Percentiles rank a stretch among this genome's conserved stretches.
Evolutionary conservation across 2,888 invertebrate species (phyloP).

Genomic region (Andrena hattorfiana): DNA sequence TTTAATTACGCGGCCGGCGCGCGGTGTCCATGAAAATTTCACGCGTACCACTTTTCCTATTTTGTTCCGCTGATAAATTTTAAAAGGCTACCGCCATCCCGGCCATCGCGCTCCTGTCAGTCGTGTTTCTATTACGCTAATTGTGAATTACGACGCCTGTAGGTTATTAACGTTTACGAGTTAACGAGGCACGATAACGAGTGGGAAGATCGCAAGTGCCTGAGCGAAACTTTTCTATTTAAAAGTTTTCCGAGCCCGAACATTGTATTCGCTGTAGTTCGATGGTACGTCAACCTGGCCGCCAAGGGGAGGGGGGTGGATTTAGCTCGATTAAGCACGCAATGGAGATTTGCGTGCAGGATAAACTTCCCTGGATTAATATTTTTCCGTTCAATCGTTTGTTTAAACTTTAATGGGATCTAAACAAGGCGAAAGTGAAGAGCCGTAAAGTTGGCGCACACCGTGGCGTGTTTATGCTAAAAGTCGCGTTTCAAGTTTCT

Average conservation of each 20-base stretch:
- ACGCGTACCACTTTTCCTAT: constrained; percentile 1
- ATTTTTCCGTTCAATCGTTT: constrained; percentile 44
- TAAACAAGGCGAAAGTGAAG: constrained; percentile 29
- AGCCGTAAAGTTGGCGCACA: constrained; percentile 8
- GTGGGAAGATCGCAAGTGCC: constrained; percentile 53
- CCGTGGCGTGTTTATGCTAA: neutral
- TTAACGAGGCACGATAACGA: constrained; percentile 64
- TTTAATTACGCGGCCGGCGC: constrained; percentile 21
- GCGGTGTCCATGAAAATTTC: constrained; percentile 36
- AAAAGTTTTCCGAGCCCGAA: constrained; percentile 60
- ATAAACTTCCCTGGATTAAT: constrained; percentile 51
- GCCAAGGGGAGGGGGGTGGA: neutral
- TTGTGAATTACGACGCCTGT: constrained; percentile 66
- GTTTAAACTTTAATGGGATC: constrained; percentile 39
- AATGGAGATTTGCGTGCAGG: constrained; percentile 59
- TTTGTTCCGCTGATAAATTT: constrained; percentile 48
- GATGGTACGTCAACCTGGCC: constrained; percentile 43
- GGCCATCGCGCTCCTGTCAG: neutral
- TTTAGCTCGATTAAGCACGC: constrained; percentile 59
- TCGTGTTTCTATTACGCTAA: constrained; percentile 51
- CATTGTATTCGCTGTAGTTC: constrained; percentile 48
- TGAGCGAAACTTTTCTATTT: constrained; percentile 66
- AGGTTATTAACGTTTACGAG: constrained; percentile 68
- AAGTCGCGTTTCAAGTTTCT: neutral
- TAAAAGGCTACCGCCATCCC: constrained; percentile 6